Conservation (phyloP, 2,113 vertebrate genomes). For the Austrofundulus limnaeus region DNA sequence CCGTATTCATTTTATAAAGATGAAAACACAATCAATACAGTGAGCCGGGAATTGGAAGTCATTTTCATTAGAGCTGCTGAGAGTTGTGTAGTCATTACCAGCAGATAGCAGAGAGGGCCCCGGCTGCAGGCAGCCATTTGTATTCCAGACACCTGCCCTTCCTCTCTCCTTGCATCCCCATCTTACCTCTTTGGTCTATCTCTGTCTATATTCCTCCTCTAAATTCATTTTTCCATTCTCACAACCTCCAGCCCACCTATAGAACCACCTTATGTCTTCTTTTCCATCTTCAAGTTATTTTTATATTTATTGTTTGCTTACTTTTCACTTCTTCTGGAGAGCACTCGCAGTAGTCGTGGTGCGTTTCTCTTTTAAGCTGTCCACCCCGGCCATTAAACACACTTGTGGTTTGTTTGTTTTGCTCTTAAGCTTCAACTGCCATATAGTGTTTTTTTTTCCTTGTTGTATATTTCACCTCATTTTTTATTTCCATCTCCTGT, state of each 20-base stretch:
- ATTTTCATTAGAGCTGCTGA: constrained; percentile 78
- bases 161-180: constrained; percentile 63
- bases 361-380: constrained; percentile 6
- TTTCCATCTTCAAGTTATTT: constrained; percentile 6
- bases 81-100: constrained; percentile 78
- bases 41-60: constrained; percentile 79
- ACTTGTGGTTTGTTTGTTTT: constrained; percentile 40
- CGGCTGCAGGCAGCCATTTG: constrained; percentile 71
- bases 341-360: not conserved
- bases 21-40: constrained; percentile 82
- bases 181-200: constrained; percentile 51
- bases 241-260: constrained; percentile 36
- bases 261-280: constrained; percentile 43
- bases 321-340: constrained; percentile 39
- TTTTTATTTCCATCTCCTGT: constrained; percentile 15
- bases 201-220: constrained; percentile 37
- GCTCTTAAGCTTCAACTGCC: constrained; percentile 40
- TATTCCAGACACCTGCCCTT: constrained; percentile 73
- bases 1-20: constrained; percentile 79
- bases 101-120: constrained; percentile 61
- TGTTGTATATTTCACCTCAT: constrained; percentile 17
- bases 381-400: constrained; percentile 41
- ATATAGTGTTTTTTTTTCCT: constrained; percentile 39
- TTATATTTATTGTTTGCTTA: constrained; percentile 44
- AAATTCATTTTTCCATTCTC: constrained; percentile 26